These are phyloP conservation scores for Phrynocephalus guinanensis DNA, from an alignment of 2,797 vertebrate genomes.

Conservation along the genomic window DNA sequence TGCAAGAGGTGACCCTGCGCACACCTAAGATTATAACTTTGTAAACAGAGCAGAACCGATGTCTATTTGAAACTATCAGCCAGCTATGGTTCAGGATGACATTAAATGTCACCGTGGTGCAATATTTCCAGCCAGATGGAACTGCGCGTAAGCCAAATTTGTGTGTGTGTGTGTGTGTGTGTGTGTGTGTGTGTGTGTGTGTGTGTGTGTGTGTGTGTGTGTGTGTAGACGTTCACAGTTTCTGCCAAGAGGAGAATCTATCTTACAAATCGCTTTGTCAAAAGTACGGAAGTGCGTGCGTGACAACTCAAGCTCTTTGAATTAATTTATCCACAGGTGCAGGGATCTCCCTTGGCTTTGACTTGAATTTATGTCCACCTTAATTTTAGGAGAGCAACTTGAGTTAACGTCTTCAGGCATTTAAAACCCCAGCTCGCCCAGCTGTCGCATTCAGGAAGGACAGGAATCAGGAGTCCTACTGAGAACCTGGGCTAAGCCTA, in stretches of 20 bases:
- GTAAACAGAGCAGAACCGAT: neutral
- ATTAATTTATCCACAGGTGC: neutral
- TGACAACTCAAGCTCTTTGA: neutral
- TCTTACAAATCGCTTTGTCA: neutral
- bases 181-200: no score
- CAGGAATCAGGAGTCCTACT: fast-evolving
- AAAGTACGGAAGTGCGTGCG: neutral
- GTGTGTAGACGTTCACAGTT: no score
- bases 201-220: no score
- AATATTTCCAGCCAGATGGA: neutral
- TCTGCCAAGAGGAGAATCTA: neutral
- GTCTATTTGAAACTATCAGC: neutral
- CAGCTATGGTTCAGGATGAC: neutral
- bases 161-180: no score
- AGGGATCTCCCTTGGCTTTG: neutral
- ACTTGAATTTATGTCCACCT: neutral
- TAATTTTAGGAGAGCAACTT: neutral
- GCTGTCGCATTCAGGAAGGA: neutral
- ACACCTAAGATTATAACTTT: neutral
- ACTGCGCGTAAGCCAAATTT: neutral
- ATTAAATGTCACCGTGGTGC: neutral
- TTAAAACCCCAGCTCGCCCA: neutral
- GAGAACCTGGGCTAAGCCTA: no score
- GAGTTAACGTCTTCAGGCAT: no score
- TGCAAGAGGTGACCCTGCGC: no score